phyloP scores from a whole-genome alignment of 2,113 vertebrate genomes.

The Harpagus bidentatus region DNA sequence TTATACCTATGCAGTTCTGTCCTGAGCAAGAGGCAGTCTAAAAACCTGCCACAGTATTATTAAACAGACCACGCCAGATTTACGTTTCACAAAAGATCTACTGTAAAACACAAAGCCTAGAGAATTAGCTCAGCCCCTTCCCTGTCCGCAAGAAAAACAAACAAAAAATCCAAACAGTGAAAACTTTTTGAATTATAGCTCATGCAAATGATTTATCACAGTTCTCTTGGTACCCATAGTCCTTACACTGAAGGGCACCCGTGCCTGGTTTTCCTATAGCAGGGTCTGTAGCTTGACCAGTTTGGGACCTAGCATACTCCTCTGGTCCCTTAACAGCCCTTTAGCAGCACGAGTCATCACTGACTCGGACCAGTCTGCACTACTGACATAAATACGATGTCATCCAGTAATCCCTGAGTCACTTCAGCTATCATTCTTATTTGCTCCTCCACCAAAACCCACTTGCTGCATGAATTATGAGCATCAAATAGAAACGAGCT shows the following conservation, averaged over 20 bases:
- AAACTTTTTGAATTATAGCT: background rate
- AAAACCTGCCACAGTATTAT: background rate
- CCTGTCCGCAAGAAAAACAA: background rate
- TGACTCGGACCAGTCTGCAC: background rate
- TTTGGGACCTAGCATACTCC: background rate
- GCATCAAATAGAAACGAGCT: background rate
- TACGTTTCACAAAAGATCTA: background rate
- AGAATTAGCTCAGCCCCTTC: background rate
- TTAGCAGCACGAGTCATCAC: background rate
- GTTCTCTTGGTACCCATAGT: background rate
- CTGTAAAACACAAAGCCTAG: background rate
- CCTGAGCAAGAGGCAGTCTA: background rate
- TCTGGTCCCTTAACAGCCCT: background rate
- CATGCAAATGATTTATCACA: background rate
- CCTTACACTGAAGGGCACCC: background rate
- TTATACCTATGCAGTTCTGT: background rate
- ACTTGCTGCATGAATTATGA: background rate
- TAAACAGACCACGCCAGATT: background rate
- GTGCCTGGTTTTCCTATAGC: background rate
- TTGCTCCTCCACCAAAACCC: background rate
- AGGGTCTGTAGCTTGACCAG: background rate
- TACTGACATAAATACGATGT: background rate
- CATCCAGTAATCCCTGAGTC: rapidly evolving
- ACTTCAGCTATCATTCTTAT: background rate
- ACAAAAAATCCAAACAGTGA: background rate